Evolutionary conservation across 2,797 vertebrate genomes (phyloP).

Genomic region (Sebastes variabilis): DNA sequence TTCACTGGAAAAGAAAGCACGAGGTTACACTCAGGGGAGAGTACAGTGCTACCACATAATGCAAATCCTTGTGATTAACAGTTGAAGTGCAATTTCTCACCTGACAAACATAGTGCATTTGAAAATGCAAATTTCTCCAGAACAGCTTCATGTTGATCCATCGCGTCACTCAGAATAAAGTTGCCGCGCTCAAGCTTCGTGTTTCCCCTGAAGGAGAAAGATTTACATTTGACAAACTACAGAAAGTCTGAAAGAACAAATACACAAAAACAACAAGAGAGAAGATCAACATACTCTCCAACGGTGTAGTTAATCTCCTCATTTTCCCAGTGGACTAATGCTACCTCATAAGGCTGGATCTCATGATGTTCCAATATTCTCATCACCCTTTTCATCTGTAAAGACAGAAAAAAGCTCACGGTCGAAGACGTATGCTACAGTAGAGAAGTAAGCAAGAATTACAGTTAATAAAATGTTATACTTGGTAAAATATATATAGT

Average conservation of each 20-base stretch:
- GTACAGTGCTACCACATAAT: background rate
- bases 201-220: slow-evolving; percentile 83
- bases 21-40: background rate
- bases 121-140: slow-evolving; percentile 98
- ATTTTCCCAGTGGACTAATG: slow-evolving; percentile 97
- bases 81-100: slow-evolving; percentile 69
- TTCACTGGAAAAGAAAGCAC: slow-evolving; percentile 85
- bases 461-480: background rate
- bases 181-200: slow-evolving; percentile 93
- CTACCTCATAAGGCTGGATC: slow-evolving; percentile 94
- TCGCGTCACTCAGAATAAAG: slow-evolving; percentile 87
- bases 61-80: background rate
- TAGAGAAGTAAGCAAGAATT: background rate
- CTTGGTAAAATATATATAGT: background rate
- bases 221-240: background rate
- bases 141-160: slow-evolving; percentile 85
- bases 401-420: background rate
- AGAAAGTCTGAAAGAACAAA: background rate
- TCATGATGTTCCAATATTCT: slow-evolving; percentile 91
- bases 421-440: background rate
- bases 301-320: slow-evolving; percentile 94
- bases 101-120: slow-evolving; percentile 95
- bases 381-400: slow-evolving; percentile 90
- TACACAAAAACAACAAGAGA: background rate
- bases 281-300: slow-evolving; percentile 82